Evolutionary conservation across 1,140 invertebrate genomes (phyloP), one percentile per base, ranked within the genome.

Genomic region (Homarus americanus): DNA sequence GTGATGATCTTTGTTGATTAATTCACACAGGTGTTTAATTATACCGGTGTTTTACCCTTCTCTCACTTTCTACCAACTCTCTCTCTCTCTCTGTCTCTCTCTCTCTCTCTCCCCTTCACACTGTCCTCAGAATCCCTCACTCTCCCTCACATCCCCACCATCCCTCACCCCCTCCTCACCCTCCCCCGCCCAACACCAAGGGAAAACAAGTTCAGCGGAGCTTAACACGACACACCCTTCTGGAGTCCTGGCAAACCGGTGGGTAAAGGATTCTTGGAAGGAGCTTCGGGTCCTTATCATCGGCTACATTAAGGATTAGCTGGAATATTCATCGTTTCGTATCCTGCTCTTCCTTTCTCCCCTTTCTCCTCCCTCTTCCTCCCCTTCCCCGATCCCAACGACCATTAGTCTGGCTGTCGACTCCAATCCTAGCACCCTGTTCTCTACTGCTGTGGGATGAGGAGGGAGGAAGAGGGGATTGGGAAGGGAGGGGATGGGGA

Each of bases 241-340:
- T 24, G 28, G 44, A 40, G 40, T 32, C 76, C 76, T 44, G n/a
- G 44, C n/a, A n/a, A n/a, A n/a, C n/a, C n/a, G 49, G 49, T 79
- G 76, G 76, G 76, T 44, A 44, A 79, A 79, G 44, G 76, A 49
- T 44, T 79, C 28, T 28, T 24, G 44, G 40, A 49, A 20, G 44
- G 32, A 32, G 44, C 32, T 44, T 79, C 49, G 20, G 44, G 76
- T 49, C 28, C 76, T 49, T 79, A 79, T 49, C 76, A 79, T 17
- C 76, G 36, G 76, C 24, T n/a, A 44, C 76, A 79, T 79, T 49
- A 79, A 79, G 76, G 76, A 79, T 79, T 79, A 79, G 32, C 76
- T 79, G 76, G n/a, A 44, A 79, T 79, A 79, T 79, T 36, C 76
- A 79, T 79, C 40, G 76, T n/a, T 79, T 79, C 76, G 76, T 44